Base-by-base conservation (phyloP, 2,888 invertebrate species). In the Isotomurus palustris region DNA sequence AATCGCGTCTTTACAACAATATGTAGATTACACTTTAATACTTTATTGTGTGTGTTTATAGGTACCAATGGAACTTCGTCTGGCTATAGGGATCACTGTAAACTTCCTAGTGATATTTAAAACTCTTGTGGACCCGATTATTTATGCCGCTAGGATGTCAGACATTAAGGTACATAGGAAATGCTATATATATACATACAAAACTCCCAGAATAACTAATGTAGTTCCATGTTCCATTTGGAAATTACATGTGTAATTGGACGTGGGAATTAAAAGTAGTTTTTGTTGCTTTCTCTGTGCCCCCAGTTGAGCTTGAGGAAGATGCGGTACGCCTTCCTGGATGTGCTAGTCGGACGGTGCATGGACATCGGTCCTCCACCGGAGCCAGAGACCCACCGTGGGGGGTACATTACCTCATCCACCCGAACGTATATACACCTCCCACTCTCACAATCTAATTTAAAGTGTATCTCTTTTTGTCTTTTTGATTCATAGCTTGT, bases 81-180 rank as follows among this genome's bases (percentile, higher is more conserved):
- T 57, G 17, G 58, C 67, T 1, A 25, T 66, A 27, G 73, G 73
- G 63, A 73, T 75, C 50, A 66, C 75, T 24, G 74, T 75, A 51
- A 83, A 83, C 72, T 75, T 78, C 17, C 76, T 84, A 51, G 76
- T 84, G 41, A 81, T 84, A 47, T 74, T 82, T 63, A 84, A 84
- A 72, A 81, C 83, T 28, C 74, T 84, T 52, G 77, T 80, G 36
- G 83, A 84, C 73, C 83, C 84, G 0, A 81, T 84, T 62, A 83
- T 85, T 52, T 85, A 85, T 72, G 82, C 83, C 8, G 80, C 81
- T 5, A 75, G 84, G 53, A 83, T 85, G 80, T 78, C 81, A 55
- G 84, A 85, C 70, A 83, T 85, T 53, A 79, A 80, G 76, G 80
- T 80, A 72, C 45, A 36, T 12, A 17, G 21, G n/a, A 8, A 44